Evolutionary conservation across 2,888 invertebrate genomes (phyloP).

Genomic region (Unio delphinus): DNA sequence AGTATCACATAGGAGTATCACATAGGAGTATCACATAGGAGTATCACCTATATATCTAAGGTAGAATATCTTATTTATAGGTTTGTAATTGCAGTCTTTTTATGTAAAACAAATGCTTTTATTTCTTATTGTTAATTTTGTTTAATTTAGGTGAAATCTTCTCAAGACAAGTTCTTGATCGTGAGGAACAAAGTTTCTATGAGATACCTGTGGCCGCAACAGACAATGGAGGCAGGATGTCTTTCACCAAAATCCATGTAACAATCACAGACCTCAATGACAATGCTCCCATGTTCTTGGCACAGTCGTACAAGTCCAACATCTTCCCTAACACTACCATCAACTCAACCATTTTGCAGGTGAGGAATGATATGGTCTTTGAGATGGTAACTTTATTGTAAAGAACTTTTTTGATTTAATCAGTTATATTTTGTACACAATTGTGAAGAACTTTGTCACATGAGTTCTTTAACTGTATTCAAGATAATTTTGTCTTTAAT

Average conservation of each 20-base stretch:
- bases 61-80: no score
- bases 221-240: slow-evolving; percentile 70
- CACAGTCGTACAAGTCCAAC: slow-evolving; percentile 66
- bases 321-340: slow-evolving; percentile 59
- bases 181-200: slow-evolving; percentile 77
- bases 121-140: slow-evolving; percentile 5
- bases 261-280: slow-evolving; percentile 69
- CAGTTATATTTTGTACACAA: background rate
- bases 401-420: no score
- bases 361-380: slow-evolving; percentile 18
- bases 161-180: slow-evolving; percentile 82
- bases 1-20: no score
- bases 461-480: background rate
- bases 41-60: no score
- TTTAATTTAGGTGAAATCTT: slow-evolving; percentile 66
- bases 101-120: background rate
- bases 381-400: no score
- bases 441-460: background rate
- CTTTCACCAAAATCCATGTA: slow-evolving; percentile 57
- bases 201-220: slow-evolving; percentile 67
- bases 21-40: no score
- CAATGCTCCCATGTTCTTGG: slow-evolving; percentile 68
- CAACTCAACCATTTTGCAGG: slow-evolving; percentile 61
- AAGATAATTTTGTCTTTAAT: background rate
- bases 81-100: no score